Percentiles rank a stretch among this genome's conserved stretches.
These are phyloP conservation scores for Gastrophysa polygoni DNA, from an alignment of 2,888 invertebrate genomes.

Conservation along the genomic window DNA sequence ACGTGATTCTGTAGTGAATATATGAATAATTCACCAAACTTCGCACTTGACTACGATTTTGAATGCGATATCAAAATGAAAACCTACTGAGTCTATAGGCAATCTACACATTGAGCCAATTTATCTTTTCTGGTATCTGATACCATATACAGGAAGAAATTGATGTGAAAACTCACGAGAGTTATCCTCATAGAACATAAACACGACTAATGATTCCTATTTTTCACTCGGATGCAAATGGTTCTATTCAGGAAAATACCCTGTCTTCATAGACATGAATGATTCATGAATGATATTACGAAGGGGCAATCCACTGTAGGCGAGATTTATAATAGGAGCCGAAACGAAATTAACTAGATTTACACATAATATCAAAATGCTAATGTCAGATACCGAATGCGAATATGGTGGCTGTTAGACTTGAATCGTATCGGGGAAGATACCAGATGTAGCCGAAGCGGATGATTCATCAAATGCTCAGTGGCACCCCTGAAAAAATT, in stretches of 20 bases:
- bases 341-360: slow-evolving; percentile 32
- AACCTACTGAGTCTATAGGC: too few relatives aligned
- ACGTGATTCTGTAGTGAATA: background rate
- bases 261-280: slow-evolving; percentile 13
- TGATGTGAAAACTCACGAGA: too few relatives aligned
- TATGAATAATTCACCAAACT: too few relatives aligned
- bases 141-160: too few relatives aligned
- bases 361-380: slow-evolving; percentile 34
- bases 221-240: too few relatives aligned
- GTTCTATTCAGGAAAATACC: background rate
- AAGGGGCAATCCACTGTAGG: slow-evolving; percentile 19
- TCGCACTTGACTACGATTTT: too few relatives aligned
- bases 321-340: slow-evolving; percentile 25
- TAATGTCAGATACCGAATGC: slow-evolving; percentile 31
- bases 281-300: slow-evolving; percentile 23
- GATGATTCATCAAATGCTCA: slow-evolving; percentile 16
- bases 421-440: slow-evolving; percentile 14
- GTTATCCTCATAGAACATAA: too few relatives aligned
- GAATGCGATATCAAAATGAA: too few relatives aligned
- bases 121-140: too few relatives aligned
- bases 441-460: slow-evolving; percentile 22
- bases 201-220: too few relatives aligned
- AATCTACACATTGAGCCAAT: too few relatives aligned
- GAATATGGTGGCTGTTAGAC: slow-evolving; percentile 27
- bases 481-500: background rate